Evolutionary conservation across 2,888 invertebrate genomes (phyloP).

Genomic region (Drosophila silvestris): DNA sequence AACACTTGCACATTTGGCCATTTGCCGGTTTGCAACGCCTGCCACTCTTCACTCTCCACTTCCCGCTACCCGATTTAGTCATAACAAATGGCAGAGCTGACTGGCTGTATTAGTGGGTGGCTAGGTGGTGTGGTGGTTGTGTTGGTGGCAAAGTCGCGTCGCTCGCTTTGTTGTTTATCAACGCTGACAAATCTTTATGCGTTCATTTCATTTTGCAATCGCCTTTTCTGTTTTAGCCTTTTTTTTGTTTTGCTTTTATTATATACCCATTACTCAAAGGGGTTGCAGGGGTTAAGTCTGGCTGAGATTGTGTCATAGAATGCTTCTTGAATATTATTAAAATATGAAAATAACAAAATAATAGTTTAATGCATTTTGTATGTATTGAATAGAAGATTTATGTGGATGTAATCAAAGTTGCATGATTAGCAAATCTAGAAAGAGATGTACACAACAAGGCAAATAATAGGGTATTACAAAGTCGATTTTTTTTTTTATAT

Average conservation of each 20-base stretch:
- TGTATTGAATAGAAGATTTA: neutral
- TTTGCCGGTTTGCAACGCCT: constrained; percentile 46
- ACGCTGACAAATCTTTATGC: constrained; percentile 80
- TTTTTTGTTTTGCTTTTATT: constrained; percentile 20
- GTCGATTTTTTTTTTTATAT: constrained; percentile 37
- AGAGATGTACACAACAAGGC: neutral
- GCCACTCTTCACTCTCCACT: neutral
- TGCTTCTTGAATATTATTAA: neutral
- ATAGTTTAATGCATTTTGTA: neutral
- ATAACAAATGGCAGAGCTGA: constrained; percentile 25
- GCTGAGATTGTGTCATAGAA: neutral
- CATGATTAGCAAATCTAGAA: neutral
- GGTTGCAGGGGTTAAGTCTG: neutral
- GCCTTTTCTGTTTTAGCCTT: constrained; percentile 30
- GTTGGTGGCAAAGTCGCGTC: constrained; percentile 34
- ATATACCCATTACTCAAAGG: constrained; percentile 22
- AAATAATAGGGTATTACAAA: constrained; percentile 18
- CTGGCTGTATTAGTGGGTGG: neutral
- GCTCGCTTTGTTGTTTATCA: constrained; percentile 76
- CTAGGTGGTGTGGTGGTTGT: neutral
- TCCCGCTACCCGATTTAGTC: neutral
- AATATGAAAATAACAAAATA: neutral
- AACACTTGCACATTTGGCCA: constrained; percentile 70
- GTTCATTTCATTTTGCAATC: constrained; percentile 67
- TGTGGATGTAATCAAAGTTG: neutral